Base-by-base conservation (phyloP, 2,113 vertebrate species). In the Megaleporinus macrocephalus region DNA sequence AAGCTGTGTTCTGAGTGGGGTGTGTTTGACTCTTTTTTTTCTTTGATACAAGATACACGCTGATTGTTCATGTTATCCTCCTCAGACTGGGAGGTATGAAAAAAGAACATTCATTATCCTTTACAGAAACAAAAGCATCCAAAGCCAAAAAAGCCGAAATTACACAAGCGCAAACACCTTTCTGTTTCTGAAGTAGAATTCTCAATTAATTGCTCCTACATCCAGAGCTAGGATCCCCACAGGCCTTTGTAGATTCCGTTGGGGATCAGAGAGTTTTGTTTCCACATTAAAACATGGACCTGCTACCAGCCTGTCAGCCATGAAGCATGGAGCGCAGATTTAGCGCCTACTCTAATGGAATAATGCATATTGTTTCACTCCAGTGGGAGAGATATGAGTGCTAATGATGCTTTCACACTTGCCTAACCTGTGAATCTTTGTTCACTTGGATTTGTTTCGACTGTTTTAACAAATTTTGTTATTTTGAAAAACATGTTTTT, bases 301-400 rank as follows among this genome's bases (percentile, higher is more conserved):
- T 76, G 83, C 85, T 73, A 62, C 84, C 89, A 83, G 55, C 87
- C 87, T 74, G 62, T 87, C 79, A 85, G 89, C 84, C 88, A 62
- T 91, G 91, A 93, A 93, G 91, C 91, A 90, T 93, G 92, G 91
- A 10, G 86, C 92, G 92, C 92, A 90, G 90, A 93, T 93, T 91
- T 91, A 90, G 85, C 85, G 18, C 3, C 66, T 36, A 44, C 84
- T 86, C 88, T 89, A 92, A 92, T 91, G 86, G 89, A 91, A 93
- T 91, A 89, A 89, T 89, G 89, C 87, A 86, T 88, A 91, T 91
- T 92, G 91, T 92, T 91, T 89, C 88, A 85, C 82, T 78, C 89
- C 79, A 82, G 83, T 80, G 85, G 79, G 87, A 80, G 86, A 81
- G 84, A 88, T 78, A 81, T 74, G 76, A 84, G 83, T 51, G 89